phyloP scores from a whole-genome alignment of 2,888 invertebrate species.

The Noctua pronuba region DNA sequence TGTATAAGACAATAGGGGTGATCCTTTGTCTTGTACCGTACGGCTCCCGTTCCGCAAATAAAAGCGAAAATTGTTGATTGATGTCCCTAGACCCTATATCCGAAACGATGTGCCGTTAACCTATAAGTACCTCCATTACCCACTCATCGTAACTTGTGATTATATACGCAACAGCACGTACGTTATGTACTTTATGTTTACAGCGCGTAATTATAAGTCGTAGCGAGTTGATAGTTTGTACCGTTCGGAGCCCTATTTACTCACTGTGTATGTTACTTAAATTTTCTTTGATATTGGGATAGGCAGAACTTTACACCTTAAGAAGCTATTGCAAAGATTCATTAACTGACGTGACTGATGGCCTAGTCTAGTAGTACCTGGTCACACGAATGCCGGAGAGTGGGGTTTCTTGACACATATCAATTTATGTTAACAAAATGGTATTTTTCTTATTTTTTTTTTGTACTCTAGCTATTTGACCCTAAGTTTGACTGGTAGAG shows the following conservation, averaged over 20 bases:
- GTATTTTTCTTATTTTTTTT: too few species aligned
- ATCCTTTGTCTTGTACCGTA: too few species aligned
- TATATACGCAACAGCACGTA: conserved; percentile 27
- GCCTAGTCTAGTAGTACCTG: background rate
- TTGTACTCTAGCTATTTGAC: too few species aligned
- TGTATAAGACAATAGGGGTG: too few species aligned
- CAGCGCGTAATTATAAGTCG: conserved; percentile 35
- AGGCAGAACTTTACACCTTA: background rate
- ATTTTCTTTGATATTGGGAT: background rate
- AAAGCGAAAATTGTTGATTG: too few species aligned
- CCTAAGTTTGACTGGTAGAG: too few species aligned
- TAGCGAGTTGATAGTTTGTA: conserved; percentile 16
- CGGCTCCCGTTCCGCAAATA: too few species aligned
- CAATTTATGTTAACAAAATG: too few species aligned
- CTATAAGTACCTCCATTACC: conserved; percentile 3
- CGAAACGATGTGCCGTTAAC: conserved; percentile 3
- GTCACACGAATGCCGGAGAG: background rate
- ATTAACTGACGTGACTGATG: background rate
- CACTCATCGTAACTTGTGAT: conserved; percentile 20
- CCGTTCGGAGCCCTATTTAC: conserved; percentile 32
- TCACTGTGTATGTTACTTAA: background rate
- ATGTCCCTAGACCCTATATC: background rate
- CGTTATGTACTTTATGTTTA: conserved; percentile 16
- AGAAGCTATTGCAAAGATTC: background rate
- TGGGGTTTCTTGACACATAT: background rate